These are phyloP conservation scores for Poeciliopsis turrubarensis DNA, from an alignment of 2,113 vertebrate species.

Conservation along the genomic window DNA sequence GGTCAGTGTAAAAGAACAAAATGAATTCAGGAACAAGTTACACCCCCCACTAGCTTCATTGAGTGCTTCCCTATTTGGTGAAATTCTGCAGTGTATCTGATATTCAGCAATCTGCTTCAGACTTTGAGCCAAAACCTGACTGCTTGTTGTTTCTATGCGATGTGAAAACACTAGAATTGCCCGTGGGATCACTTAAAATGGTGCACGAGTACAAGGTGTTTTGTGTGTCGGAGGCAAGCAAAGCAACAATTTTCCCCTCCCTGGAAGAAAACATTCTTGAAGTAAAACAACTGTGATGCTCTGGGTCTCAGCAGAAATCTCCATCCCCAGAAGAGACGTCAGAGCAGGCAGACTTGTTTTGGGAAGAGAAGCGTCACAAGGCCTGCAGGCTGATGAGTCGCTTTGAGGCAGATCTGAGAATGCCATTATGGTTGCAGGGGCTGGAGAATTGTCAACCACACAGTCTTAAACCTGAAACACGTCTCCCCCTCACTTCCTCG, in stretches of 20 bases:
- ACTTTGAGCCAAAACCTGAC: neutral
- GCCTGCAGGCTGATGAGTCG: slow-evolving; percentile 67
- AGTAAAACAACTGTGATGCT: slow-evolving; percentile 60
- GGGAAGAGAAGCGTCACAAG: slow-evolving; percentile 35
- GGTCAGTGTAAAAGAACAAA: slow-evolving; percentile 7
- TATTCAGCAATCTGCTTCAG: slow-evolving; percentile 9
- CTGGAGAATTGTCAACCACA: slow-evolving; percentile 57
- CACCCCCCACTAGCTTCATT: too few species aligned
- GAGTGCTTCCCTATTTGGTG: neutral
- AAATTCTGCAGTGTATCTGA: slow-evolving; percentile 1
- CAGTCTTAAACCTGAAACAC: slow-evolving; percentile 50
- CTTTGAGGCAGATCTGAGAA: slow-evolving; percentile 73
- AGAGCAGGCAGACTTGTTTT: slow-evolving; percentile 55
- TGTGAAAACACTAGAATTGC: slow-evolving; percentile 4
- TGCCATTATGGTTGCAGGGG: slow-evolving; percentile 61
- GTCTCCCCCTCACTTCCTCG: slow-evolving; percentile 33
- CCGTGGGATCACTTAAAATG: slow-evolving; percentile 50
- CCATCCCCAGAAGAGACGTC: slow-evolving; percentile 53
- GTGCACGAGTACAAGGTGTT: slow-evolving; percentile 36
- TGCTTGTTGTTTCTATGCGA: slow-evolving; percentile 20
- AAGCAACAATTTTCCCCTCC: slow-evolving; percentile 42
- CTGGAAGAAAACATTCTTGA: slow-evolving; percentile 58
- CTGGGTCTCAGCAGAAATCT: slow-evolving; percentile 52
- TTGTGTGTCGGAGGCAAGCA: slow-evolving; percentile 34
- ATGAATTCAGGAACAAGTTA: neutral